Evolutionary conservation across 2,888 invertebrate genomes (phyloP), one percentile per base, ranked within the genome.

Genomic region (Danaus chrysippus): DNA sequence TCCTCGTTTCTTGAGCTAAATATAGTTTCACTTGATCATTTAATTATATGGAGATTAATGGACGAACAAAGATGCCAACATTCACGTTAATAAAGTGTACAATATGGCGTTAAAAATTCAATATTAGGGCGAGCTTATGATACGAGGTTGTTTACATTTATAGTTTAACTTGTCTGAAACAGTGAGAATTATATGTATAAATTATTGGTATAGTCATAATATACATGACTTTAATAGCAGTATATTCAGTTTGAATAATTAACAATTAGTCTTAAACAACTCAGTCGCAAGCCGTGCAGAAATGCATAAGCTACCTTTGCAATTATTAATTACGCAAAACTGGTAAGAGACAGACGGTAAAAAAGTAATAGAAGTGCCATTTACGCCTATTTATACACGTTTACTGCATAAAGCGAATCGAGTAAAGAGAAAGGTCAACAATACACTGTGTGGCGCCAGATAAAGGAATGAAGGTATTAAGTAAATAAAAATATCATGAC

Each of bases 41-140:
- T 90, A 87, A 89, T 89, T 90, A 89, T 88, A 87, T 88, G 83
- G 84, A 89, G 89, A 90, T 90, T 86, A 89, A 90, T 89, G 82
- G 83, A 78, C 79, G 76, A 78, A 78, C 75, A 78, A 77, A 76
- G 82, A 86, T 83, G 87, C 84, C 85, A 86, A 84, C 84, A 78
- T 84, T 81, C 71, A 77, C 81, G 83, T 82, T 84, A 86, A 82
- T 84, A 87, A 83, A 84, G 79, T 80, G 77, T 78, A 83, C 81
- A 75, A 76, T 80, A 82, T 78, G 78, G 77, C 76, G 76, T 76
- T 78, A 78, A 79, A 74, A 76, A 69, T 77, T 77, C 77, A 78
- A 81, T 80, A 80, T 78, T 71, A 71, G 67, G 67, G 68, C 70
- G 71, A 58, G 61, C 52, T 63, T 62, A 52, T 59, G 59, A 59